Base-by-base conservation (phyloP, 92 coral and sea anemone genomes). In the Pocillopora grandis region DNA sequence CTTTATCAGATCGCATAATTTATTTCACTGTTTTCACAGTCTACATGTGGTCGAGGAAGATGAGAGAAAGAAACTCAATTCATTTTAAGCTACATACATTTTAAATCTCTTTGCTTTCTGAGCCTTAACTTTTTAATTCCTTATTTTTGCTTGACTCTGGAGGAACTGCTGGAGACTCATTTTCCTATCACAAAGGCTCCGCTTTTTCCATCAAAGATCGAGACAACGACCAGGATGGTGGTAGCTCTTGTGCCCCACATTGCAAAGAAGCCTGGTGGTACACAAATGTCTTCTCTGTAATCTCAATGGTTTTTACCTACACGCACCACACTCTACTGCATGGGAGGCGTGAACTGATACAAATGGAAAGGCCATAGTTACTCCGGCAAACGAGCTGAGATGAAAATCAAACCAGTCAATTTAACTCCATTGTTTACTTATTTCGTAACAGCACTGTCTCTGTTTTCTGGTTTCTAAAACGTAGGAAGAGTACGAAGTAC, bases 221-320 rank as follows among this genome's bases (percentile, higher is more conserved):
- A 13, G 88, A 85, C 75, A 85, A 78, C 49, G 88, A 85, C 61
- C 23, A 23, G 11, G 7, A 2, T 0, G 1, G 19, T 1, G 10
- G 12, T 2, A 2, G 1, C 0, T 69, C 35, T 72, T 86, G 89
- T 57, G 86, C 90, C 19, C 11, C 1, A 2, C 1, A 0, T 2
- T 72, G 6, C 72, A 72, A 87, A 49, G 82, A 87, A 59, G 88
- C 59, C 36, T 83, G 90, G 90, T 83, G 88, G 88, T 65, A 87
- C 12, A 42, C 1, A 11, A 1, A 62, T 87, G 90, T 55, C 67
- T 72, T 37, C 4, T 9, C 17, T 61, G 83, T 21, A 82, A 72
- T 27, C 61, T 81, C 52, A 48, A 81, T 36, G 81, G 82, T 35
- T 77, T 76, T 57, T 84, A 84, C 31, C 91, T 5, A 48, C 78